These are phyloP conservation scores for Lycia hirtaria DNA, from an alignment of 2,888 invertebrate genomes.

Conservation along the genomic window DNA sequence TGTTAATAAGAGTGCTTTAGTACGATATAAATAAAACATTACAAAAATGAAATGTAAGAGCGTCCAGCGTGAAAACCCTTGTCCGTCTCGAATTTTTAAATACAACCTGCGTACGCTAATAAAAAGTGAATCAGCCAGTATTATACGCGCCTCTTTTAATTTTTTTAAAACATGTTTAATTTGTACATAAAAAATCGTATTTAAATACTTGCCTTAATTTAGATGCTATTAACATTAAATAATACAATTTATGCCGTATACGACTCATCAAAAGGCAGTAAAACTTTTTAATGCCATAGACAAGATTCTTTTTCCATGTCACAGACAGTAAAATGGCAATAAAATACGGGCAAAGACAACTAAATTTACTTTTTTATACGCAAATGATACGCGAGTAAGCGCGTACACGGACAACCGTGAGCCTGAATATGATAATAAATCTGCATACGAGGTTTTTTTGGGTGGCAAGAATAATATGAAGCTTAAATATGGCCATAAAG, in stretches of 20 bases:
- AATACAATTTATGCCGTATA: conserved; percentile 35
- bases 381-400: conserved; percentile 56
- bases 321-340: conserved; percentile 50
- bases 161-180: conserved; percentile 29
- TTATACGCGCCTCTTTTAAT: conserved; percentile 26
- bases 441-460: conserved; percentile 34
- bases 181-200: conserved; percentile 26
- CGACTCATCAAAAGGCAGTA: conserved; percentile 36
- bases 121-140: conserved; percentile 36
- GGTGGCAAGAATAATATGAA: conserved; percentile 12
- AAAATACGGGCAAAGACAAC: conserved; percentile 50
- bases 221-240: conserved; percentile 31
- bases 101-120: conserved; percentile 38
- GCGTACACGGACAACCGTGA: conserved; percentile 56
- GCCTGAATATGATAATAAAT: conserved; percentile 58
- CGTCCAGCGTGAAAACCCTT: conserved; percentile 34
- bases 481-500: conserved; percentile 10
- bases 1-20: conserved; percentile 30
- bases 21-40: conserved; percentile 33
- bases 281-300: conserved; percentile 37
- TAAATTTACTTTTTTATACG: conserved; percentile 52
- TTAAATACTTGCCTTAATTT: conserved; percentile 30
- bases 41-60: conserved; percentile 38
- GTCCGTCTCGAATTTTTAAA: conserved; percentile 37
- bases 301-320: conserved; percentile 37